phyloP scores from a whole-genome alignment of 2,797 vertebrate genomes.

The Enteromius treurensis region DNA sequence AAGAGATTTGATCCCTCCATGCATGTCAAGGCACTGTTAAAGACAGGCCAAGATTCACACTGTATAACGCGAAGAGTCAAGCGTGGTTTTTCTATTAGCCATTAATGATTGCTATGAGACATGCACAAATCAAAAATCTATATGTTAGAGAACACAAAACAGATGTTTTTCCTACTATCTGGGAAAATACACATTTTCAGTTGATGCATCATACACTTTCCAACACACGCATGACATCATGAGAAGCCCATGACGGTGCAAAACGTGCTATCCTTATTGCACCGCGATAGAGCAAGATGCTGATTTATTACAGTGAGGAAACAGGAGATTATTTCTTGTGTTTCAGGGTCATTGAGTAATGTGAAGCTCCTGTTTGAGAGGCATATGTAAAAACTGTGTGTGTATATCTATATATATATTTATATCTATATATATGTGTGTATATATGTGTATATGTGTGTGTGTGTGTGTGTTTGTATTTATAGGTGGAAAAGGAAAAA shows the following conservation, averaged over 20 bases:
- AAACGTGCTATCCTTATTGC: slow-evolving; percentile 8
- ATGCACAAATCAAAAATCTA: slow-evolving; percentile 35
- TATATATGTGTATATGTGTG: too few relatives aligned
- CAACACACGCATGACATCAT: not conserved
- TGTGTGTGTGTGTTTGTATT: too few relatives aligned
- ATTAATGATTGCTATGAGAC: slow-evolving; percentile 36
- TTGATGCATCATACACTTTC: slow-evolving; percentile 6
- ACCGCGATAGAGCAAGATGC: not conserved
- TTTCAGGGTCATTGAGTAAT: slow-evolving; percentile 40
- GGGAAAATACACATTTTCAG: slow-evolving; percentile 15
- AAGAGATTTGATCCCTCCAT: not conserved
- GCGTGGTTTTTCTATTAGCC: slow-evolving; percentile 30
- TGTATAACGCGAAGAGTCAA: slow-evolving; percentile 11
- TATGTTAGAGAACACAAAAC: slow-evolving; percentile 33
- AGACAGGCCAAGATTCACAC: slow-evolving; percentile 33
- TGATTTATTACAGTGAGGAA: slow-evolving; percentile 19
- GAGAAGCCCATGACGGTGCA: not conserved
- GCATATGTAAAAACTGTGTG: slow-evolving; percentile 16
- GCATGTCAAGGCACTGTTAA: slow-evolving; percentile 29
- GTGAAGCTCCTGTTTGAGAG: slow-evolving; percentile 19
- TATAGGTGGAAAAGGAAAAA: slow-evolving; percentile 78
- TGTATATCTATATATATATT: slow-evolving; percentile 66
- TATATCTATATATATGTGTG: too few relatives aligned
- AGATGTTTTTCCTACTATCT: slow-evolving; percentile 27
- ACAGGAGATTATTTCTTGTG: slow-evolving; percentile 12